These are phyloP conservation scores for Carpatolechia fugitivella DNA, from an alignment of 2,888 invertebrate genomes.

Conservation along the genomic window DNA sequence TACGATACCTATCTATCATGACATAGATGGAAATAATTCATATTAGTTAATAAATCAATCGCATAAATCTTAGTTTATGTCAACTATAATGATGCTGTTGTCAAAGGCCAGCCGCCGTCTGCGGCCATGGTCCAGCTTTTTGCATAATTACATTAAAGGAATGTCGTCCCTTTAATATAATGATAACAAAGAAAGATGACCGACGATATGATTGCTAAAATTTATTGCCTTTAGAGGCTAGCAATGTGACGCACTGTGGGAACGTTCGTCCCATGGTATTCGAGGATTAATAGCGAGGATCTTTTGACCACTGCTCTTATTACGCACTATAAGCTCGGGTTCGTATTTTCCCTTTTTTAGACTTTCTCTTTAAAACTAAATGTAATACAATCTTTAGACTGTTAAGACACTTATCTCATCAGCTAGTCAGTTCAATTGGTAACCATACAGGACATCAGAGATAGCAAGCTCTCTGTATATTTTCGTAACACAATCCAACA, in stretches of 20 bases:
- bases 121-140: slow-evolving; percentile 72
- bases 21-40: slow-evolving; percentile 48
- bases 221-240: slow-evolving; percentile 48
- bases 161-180: slow-evolving; percentile 73
- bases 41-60: slow-evolving; percentile 69
- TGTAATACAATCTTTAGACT: no score
- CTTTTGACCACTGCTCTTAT: no score
- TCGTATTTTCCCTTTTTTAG: no score
- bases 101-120: slow-evolving; percentile 67
- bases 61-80: slow-evolving; percentile 73
- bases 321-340: no score
- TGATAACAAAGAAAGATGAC: slow-evolving; percentile 76
- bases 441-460: slow-evolving; percentile 33
- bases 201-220: slow-evolving; percentile 62
- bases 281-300: no score
- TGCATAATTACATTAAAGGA: slow-evolving; percentile 75
- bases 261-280: slow-evolving; percentile 30
- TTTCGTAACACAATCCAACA: slow-evolving; percentile 75
- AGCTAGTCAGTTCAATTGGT: not conserved
- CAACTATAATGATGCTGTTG: slow-evolving; percentile 73
- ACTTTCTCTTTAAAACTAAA: no score
- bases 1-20: slow-evolving; percentile 22
- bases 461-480: slow-evolving; percentile 68
- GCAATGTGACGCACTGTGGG: slow-evolving; percentile 45
- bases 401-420: no score